A percentile compares a stretch with the other conserved stretches of the same genome.
Evolutionary conservation across 1,140 invertebrate genomes (phyloP).

Genomic region (Acromyrmex heyeri): DNA sequence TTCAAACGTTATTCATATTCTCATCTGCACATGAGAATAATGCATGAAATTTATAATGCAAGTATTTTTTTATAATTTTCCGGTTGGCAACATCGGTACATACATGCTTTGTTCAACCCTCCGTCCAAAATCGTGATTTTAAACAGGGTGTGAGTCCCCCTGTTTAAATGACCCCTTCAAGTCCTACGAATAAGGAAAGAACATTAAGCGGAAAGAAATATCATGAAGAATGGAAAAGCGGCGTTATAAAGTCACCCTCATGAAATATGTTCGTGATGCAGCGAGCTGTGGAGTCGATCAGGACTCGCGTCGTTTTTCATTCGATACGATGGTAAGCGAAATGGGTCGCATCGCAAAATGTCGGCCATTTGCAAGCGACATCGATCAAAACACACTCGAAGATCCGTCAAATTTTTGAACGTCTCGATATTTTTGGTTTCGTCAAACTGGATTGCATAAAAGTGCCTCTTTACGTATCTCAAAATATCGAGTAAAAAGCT

Average conservation of each 20-base stretch:
- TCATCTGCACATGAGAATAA: neutral
- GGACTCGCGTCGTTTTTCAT: conserved; percentile 54
- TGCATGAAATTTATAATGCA: conserved; percentile 18
- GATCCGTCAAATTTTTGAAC: conserved; percentile 31
- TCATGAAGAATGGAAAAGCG: conserved; percentile 56
- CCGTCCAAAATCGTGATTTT: conserved; percentile 39
- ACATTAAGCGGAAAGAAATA: conserved; percentile 57
- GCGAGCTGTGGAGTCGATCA: conserved; percentile 58
- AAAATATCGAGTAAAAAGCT: neutral
- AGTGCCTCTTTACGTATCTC: neutral
- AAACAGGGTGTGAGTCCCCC: conserved; percentile 19
- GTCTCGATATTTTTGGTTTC: conserved; percentile 10
- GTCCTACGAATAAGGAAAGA: conserved; percentile 46
- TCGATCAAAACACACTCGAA: conserved; percentile 42
- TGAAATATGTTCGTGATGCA: conserved; percentile 62
- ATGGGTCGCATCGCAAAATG: conserved; percentile 41
- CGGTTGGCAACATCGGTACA: conserved; percentile 44
- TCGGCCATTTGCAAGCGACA: conserved; percentile 47
- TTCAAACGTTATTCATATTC: neutral
- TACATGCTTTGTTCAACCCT: conserved; percentile 62
- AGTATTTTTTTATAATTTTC: conserved; percentile 32
- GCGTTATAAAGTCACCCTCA: conserved; percentile 58
- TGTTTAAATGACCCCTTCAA: conserved; percentile 44
- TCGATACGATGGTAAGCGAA: conserved; percentile 42
- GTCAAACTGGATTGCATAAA: neutral